Percentiles rank a stretch among this genome's conserved stretches.
Evolutionary conservation across 2,113 vertebrate genomes (phyloP).

Genomic region (Mystacornis crossleyi): DNA sequence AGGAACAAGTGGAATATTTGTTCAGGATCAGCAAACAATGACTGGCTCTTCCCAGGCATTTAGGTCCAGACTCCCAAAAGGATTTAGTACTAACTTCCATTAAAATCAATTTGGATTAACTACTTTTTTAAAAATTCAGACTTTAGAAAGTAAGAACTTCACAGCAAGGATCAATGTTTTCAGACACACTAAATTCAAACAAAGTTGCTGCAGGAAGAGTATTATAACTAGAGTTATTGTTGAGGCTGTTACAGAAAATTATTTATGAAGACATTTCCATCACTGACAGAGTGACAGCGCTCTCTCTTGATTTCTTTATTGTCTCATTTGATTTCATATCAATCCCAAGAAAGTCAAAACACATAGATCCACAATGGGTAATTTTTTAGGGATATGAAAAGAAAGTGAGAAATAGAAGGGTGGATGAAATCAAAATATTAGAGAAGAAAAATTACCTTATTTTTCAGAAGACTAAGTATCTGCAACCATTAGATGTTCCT

Average conservation of each 20-base stretch:
- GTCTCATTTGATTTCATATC: not conserved
- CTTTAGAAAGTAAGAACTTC: not conserved
- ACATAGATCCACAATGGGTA: not conserved
- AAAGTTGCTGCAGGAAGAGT: not conserved
- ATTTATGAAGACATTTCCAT: not conserved
- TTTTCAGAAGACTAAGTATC: not conserved
- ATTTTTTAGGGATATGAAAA: not conserved
- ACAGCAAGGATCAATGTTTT: not conserved
- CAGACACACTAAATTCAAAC: not conserved
- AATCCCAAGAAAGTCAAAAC: not conserved
- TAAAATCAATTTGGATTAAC: not conserved
- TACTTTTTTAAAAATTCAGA: not conserved
- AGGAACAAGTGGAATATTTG: not conserved
- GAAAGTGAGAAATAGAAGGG: not conserved
- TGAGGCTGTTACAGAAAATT: not conserved
- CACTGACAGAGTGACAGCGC: not conserved
- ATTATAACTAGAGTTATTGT: not conserved
- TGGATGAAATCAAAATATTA: not conserved
- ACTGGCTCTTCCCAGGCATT: not conserved
- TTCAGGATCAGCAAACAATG: not conserved
- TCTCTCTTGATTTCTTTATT: not conserved
- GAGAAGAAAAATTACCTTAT: not conserved
- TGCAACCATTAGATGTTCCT: not conserved
- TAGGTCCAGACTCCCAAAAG: not conserved
- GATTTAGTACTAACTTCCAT: not conserved